Evolutionary conservation across 2,888 invertebrate species (phyloP).

Genomic region (Sphaeridia pumilis): DNA sequence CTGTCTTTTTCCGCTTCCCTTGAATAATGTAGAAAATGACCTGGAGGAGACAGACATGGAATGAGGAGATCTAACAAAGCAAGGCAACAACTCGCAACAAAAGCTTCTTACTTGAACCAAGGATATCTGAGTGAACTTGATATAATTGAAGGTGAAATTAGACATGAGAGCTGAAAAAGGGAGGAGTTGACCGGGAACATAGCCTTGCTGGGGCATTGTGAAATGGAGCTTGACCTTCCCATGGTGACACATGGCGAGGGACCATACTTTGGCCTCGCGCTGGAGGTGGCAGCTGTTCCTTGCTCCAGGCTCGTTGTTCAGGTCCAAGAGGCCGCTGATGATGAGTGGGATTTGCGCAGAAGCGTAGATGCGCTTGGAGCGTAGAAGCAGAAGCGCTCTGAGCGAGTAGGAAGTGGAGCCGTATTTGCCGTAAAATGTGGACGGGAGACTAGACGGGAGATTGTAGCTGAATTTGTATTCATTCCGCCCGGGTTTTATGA

Average conservation of each 20-base stretch:
- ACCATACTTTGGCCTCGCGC: constrained; percentile 12
- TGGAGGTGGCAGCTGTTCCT: constrained; percentile 7
- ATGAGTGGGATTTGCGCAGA: constrained; percentile 19
- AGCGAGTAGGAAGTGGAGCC: constrained; percentile 4
- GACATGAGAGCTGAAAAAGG: constrained; percentile 9
- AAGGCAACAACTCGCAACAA: not conserved
- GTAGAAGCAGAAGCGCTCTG: constrained; percentile 1
- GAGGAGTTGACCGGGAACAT: constrained; percentile 4
- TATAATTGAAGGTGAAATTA: constrained; percentile 12
- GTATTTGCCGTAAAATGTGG: constrained; percentile 8
- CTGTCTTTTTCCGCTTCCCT: constrained; percentile 8
- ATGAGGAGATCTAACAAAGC: not conserved
- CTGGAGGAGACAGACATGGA: no score
- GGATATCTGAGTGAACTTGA: constrained; percentile 7
- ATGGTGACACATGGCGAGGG: constrained; percentile 14
- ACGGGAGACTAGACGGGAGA: constrained; percentile 4
- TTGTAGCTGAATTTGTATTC: constrained; percentile 10
- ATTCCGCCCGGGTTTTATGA: constrained; percentile 11
- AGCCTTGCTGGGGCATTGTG: constrained; percentile 9
- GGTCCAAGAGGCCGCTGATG: constrained; percentile 24
- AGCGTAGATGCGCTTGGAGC: constrained; percentile 7
- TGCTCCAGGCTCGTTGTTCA: constrained; percentile 18
- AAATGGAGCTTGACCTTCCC: constrained; percentile 11
- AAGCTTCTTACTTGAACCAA: constrained; percentile 12
- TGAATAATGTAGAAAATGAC: constrained; percentile 10